A percentile compares a stretch with the other conserved stretches of the same genome.
phyloP scores from a whole-genome alignment of 2,888 invertebrate genomes.

The Pandemis corylana region DNA sequence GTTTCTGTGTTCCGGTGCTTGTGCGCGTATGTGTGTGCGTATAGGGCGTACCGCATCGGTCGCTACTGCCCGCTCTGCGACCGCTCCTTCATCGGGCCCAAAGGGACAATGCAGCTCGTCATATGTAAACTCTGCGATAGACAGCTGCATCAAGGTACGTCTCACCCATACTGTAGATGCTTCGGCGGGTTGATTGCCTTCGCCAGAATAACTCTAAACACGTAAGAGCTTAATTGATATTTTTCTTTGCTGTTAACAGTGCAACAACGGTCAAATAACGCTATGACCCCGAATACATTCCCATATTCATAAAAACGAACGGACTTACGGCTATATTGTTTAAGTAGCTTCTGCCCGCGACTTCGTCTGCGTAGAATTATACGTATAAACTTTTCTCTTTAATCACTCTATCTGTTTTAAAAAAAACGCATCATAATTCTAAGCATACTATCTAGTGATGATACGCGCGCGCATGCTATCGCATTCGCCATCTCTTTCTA shows the following conservation, averaged over 20 bases:
- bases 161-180: slow-evolving; percentile 45
- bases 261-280: not conserved
- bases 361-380: too few species aligned
- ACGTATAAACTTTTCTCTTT: too few species aligned
- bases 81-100: slow-evolving; percentile 88
- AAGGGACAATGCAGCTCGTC: slow-evolving; percentile 88
- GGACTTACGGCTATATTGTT: too few species aligned
- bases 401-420: too few species aligned
- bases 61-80: slow-evolving; percentile 90
- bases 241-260: not conserved
- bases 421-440: too few species aligned
- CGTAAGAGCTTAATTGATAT: not conserved
- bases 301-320: too few species aligned
- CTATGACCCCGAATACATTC: too few species aligned
- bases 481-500: too few species aligned
- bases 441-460: too few species aligned
- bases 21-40: slow-evolving; percentile 79
- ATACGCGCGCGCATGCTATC: too few species aligned
- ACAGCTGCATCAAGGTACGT: slow-evolving; percentile 85
- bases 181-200: slow-evolving; percentile 24
- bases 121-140: slow-evolving; percentile 85
- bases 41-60: slow-evolving; percentile 89
- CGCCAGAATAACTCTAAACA: not conserved
- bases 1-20: slow-evolving; percentile 84
- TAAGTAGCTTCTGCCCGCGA: too few species aligned